Evolutionary conservation across 2,888 invertebrate species (phyloP).

Genomic region (Acanthosoma haemorrhoidale): DNA sequence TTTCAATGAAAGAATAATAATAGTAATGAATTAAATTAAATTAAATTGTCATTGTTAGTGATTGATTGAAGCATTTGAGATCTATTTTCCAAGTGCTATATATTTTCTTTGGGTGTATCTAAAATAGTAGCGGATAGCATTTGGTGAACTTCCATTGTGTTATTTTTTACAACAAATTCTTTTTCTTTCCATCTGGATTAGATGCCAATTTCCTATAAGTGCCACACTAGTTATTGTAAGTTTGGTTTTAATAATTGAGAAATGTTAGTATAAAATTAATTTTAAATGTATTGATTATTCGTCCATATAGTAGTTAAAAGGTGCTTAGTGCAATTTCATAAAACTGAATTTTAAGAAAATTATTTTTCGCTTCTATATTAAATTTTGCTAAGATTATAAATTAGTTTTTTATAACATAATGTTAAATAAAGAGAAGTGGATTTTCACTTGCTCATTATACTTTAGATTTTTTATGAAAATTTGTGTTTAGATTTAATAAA

Average conservation of each 20-base stretch:
- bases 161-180: not conserved
- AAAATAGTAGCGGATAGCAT: too few species aligned
- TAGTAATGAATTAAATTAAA: too few species aligned
- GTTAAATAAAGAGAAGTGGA: not conserved
- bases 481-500: not conserved
- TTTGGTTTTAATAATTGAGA: slow-evolving; percentile 4
- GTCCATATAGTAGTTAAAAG: slow-evolving; percentile 21
- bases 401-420: not conserved
- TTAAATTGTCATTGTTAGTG: too few species aligned
- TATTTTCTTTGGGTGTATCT: too few species aligned
- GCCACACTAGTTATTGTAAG: slow-evolving; percentile 25
- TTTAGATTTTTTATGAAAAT: not conserved
- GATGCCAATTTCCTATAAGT: slow-evolving; percentile 25
- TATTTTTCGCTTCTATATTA: slow-evolving; percentile 6
- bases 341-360: not conserved
- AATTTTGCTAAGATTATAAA: not conserved
- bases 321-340: slow-evolving; percentile 18
- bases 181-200: not conserved
- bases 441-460: not conserved
- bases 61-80: too few species aligned
- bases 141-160: too few species aligned
- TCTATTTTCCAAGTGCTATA: too few species aligned
- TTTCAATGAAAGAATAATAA: too few species aligned
- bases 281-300: slow-evolving; percentile 1
- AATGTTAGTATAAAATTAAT: slow-evolving; percentile 11